Base-by-base conservation (phyloP, 64 coral and sea anemone species). In the Anthopleura sola region DNA sequence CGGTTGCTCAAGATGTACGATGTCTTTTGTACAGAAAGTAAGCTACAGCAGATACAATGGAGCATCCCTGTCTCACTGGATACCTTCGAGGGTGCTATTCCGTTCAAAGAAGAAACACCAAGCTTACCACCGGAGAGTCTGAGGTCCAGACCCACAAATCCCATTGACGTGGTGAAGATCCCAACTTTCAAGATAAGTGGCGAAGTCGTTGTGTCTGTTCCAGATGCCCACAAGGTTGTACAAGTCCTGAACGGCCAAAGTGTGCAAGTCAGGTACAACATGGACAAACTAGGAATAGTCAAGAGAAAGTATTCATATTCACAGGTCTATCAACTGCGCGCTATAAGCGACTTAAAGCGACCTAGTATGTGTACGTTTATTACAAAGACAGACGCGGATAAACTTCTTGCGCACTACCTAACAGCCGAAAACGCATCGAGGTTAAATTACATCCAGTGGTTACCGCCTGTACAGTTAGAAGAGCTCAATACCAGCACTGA, bases 351-450 rank as follows among this genome's bases (percentile, higher is more conserved):
- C 53, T 75, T 95, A 17, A 95, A 95, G 49, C 83, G 90, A n/a
- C 93, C 93, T 18, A 95, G 93, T 37, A 86, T 88, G 81, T 92
- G 93, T 31, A 95, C 93, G 6, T 95, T 89, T 71, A 95, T 95
- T 49, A 82, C 91, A 24, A 95, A 92, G 32, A 68, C 75, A 46
- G 93, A 95, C 78, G 86, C 87, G 0, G 90, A 89, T 40, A 89
- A 84, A 55, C 57, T 95, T 50, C 82, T 95, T 32, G 75, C 78
- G 37, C 90, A 87, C 88, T 95, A 95, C 53, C 78, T 85, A 9
- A 92, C 90, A 40, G 79, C 90, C 37, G 90, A 86, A 57, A 92
- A 92, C 53, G 54, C 75, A 17, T 16, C 82, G 15, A 81, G 68
- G 44, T 62, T 95, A 19, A 84, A 78, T 53, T 89, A 85, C 39